Conservation (phyloP, 2,113 vertebrate genomes). For the Rallus limicola region DNA sequence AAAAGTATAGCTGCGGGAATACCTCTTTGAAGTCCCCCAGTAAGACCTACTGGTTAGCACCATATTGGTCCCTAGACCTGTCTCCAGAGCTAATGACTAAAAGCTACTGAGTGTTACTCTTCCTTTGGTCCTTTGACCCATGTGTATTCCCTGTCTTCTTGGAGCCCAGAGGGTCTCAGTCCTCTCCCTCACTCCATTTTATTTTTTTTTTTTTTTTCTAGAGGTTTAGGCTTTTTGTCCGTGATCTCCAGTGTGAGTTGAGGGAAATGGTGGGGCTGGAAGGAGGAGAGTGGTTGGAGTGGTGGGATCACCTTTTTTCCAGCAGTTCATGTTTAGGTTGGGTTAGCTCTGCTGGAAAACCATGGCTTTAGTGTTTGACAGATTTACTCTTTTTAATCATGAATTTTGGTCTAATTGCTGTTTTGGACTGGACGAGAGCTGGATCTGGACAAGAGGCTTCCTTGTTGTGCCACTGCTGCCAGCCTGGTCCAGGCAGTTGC, state of each 20-base stretch:
- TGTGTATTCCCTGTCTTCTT: neutral
- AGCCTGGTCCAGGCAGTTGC: neutral
- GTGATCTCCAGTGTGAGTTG: neutral
- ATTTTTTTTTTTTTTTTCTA: neutral
- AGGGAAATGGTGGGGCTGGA: neutral
- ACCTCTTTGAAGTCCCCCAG: neutral
- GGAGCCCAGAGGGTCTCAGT: neutral
- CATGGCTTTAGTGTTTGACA: neutral
- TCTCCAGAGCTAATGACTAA: neutral
- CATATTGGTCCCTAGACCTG: neutral
- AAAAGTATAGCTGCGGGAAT: neutral
- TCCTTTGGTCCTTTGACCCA: fast-evolving
- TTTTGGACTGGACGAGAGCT: neutral
- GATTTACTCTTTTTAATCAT: neutral
- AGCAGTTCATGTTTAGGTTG: neutral
- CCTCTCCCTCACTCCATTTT: neutral
- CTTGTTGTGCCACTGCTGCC: neutral
- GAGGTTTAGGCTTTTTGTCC: neutral
- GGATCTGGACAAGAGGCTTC: neutral
- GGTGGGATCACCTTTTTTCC: neutral
- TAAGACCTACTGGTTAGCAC: neutral
- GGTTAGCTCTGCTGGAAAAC: neutral
- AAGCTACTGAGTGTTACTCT: neutral
- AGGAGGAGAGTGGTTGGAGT: neutral
- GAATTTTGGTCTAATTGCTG: neutral